Conservation (phyloP, 2,797 vertebrate species). For the Aplochiton taeniatus region DNA sequence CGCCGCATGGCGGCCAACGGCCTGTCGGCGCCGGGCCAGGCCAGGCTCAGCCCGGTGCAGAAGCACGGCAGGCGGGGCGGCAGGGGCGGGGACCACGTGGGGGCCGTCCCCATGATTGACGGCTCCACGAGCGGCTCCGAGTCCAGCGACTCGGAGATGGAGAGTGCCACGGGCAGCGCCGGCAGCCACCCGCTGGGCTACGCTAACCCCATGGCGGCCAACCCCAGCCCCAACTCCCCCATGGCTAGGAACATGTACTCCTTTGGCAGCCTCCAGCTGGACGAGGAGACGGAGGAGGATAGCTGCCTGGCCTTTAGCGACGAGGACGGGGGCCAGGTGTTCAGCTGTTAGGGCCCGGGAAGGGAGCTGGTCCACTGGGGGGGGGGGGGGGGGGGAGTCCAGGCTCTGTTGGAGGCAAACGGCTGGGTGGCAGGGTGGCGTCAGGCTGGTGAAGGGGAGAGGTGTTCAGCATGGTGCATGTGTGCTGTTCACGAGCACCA, state of each 20-base stretch:
- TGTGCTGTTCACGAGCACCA: no score
- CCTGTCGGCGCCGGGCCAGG: constrained; percentile 62
- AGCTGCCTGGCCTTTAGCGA: constrained; percentile 78
- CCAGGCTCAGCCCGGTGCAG: constrained; percentile 54
- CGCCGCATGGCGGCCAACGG: constrained; percentile 82
- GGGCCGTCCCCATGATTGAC: constrained; percentile 81
- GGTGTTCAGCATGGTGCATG: no score
- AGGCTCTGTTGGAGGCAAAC: no score
- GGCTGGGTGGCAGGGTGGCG: no score
- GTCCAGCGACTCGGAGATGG: constrained; percentile 87
- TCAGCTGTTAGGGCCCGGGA: constrained; percentile 73
- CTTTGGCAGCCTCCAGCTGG: constrained; percentile 82
- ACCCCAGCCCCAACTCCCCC: constrained; percentile 67
- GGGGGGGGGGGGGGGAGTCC: neutral
- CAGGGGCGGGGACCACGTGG: constrained; percentile 62
- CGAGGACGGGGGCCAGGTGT: constrained; percentile 78
- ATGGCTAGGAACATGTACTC: constrained; percentile 80
- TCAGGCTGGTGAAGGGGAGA: no score
- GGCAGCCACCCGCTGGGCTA: constrained; percentile 68
- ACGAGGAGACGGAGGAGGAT: constrained; percentile 81
- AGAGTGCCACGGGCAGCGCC: constrained; percentile 66
- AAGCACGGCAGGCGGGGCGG: constrained; percentile 20
- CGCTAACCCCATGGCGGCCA: constrained; percentile 65
- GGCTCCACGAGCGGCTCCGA: constrained; percentile 86
- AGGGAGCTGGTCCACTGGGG: neutral